phyloP scores from a whole-genome alignment of 2,888 invertebrate genomes.

The Meiosimyza decipiens region DNA sequence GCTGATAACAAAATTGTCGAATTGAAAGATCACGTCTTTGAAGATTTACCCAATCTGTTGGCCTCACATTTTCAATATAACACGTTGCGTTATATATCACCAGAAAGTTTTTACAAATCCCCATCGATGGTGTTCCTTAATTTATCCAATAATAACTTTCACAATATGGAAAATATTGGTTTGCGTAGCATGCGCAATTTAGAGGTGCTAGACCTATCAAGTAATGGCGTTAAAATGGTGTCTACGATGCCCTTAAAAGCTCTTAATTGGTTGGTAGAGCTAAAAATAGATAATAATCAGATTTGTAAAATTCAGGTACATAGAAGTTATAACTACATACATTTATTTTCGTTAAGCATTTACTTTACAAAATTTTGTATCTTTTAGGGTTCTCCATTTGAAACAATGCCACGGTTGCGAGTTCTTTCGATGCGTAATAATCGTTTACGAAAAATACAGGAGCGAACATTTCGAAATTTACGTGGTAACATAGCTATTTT shows the following conservation, averaged over 20 bases:
- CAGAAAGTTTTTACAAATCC: conserved; percentile 80
- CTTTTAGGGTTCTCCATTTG: conserved; percentile 77
- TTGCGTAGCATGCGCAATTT: conserved; percentile 79
- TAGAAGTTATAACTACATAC: not conserved
- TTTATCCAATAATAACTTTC: conserved; percentile 83
- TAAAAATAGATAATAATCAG: conserved; percentile 85
- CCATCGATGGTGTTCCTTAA: conserved; percentile 85
- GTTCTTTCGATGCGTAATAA: conserved; percentile 83
- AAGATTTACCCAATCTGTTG: conserved; percentile 75
- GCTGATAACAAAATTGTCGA: conserved; percentile 80
- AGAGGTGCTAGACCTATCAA: conserved; percentile 87
- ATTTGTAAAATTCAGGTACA: conserved; percentile 78
- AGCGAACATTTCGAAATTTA: conserved; percentile 79
- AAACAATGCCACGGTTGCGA: conserved; percentile 85
- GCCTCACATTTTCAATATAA: conserved; percentile 84
- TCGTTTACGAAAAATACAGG: conserved; percentile 78
- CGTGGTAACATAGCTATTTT: conserved; percentile 84
- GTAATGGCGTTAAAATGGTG: conserved; percentile 79
- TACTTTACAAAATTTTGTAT: not conserved
- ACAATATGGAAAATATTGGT: conserved; percentile 80
- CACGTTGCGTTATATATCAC: conserved; percentile 77
- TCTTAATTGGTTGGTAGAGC: conserved; percentile 87
- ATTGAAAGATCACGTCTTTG: conserved; percentile 80
- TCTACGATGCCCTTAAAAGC: conserved; percentile 76
- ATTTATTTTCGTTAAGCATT: not conserved